A percentile compares a stretch with the other conserved stretches of the same genome.
Evolutionary conservation across 2,888 invertebrate species (phyloP).

Genomic region (Diarsia dahlii): DNA sequence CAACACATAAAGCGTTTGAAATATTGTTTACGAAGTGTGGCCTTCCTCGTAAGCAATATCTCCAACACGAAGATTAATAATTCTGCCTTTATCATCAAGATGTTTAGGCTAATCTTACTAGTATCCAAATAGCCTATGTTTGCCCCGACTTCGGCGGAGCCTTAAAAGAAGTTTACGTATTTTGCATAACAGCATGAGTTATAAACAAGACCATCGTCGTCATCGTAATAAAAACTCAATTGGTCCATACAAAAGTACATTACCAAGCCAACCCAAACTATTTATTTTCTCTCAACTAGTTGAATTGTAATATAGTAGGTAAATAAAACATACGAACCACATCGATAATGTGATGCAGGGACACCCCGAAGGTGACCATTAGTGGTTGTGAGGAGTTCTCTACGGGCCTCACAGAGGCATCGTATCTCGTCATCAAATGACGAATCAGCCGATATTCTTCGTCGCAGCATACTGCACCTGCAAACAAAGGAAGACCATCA

Average conservation of each 20-base stretch:
- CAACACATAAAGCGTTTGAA: no score
- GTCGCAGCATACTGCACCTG: constrained; percentile 88
- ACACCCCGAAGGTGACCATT: constrained; percentile 95
- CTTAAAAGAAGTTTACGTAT: no score
- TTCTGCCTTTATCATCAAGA: not conserved
- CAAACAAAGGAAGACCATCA: constrained; percentile 23
- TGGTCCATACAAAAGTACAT: not conserved
- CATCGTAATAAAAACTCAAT: no score
- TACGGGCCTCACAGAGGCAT: constrained; percentile 94
- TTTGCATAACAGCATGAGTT: not conserved
- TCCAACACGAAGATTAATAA: not conserved
- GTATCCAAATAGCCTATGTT: no score
- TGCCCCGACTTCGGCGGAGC: not conserved
- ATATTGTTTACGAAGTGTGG: no score
- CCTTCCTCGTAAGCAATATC: not conserved
- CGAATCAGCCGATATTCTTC: constrained; percentile 94
- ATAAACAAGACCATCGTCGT: no score
- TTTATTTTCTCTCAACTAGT: not conserved
- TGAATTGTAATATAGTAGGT: not conserved
- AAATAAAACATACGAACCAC: constrained; percentile 91
- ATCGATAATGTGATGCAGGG: constrained; percentile 96
- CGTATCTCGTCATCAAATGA: constrained; percentile 94
- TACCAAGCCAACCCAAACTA: no score
- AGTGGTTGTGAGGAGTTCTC: constrained; percentile 94
- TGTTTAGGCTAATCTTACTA: no score